These are phyloP conservation scores for Phorcus lineatus DNA, from an alignment of 2,888 invertebrate genomes.

Conservation along the genomic window DNA sequence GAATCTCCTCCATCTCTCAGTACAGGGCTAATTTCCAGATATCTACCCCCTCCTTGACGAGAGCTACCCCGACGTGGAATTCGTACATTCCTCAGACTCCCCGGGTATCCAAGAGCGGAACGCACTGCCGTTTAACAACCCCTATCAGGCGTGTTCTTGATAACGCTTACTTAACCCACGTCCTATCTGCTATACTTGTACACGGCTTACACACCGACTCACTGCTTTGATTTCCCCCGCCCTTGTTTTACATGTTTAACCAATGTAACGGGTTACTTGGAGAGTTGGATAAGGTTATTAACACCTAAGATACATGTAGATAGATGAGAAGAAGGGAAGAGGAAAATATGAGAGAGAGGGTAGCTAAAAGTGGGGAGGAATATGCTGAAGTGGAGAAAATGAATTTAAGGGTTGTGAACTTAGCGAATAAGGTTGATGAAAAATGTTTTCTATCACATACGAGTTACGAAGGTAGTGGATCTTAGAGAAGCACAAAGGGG, in stretches of 20 bases:
- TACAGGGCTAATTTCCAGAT: neutral
- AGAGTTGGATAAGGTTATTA: neutral
- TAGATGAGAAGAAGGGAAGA: neutral
- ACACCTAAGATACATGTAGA: neutral
- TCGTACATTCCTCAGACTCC: neutral
- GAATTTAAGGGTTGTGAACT: neutral
- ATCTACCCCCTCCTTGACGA: constrained; percentile 1
- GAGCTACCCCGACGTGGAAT: neutral
- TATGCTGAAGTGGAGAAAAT: too few species aligned
- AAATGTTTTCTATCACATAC: too few species aligned
- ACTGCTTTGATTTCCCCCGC: neutral
- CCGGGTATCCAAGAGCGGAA: neutral
- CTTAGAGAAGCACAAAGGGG: too few species aligned
- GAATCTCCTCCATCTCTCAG: neutral
- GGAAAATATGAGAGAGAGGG: neutral
- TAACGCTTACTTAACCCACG: neutral
- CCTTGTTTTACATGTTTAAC: constrained; percentile 10
- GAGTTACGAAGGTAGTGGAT: too few species aligned
- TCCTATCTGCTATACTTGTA: neutral
- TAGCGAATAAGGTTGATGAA: too few species aligned
- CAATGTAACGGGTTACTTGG: neutral
- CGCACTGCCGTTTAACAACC: neutral
- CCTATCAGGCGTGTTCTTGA: neutral
- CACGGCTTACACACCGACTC: neutral
- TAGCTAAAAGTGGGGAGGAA: neutral